These are phyloP conservation scores for Notothenia coriiceps DNA, from an alignment of 2,113 vertebrate species.

Conservation along the genomic window DNA sequence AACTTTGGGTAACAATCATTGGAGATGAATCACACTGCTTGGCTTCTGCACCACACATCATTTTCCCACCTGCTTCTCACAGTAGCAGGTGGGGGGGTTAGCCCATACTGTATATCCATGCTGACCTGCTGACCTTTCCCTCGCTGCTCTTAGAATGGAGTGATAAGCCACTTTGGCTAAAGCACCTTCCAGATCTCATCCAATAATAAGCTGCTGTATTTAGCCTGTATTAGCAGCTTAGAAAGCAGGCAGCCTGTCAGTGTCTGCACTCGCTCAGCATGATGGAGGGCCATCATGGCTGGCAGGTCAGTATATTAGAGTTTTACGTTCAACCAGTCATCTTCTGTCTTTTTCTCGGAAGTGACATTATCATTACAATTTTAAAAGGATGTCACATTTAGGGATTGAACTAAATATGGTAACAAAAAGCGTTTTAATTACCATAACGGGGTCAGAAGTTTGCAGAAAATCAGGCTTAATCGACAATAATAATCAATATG, in stretches of 20 bases:
- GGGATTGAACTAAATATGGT: neutral
- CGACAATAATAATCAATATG: neutral
- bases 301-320: neutral
- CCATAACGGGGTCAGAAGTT: neutral
- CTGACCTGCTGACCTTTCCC: conserved; percentile 35
- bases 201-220: conserved; percentile 74
- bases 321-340: neutral
- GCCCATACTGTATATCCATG: too few species aligned
- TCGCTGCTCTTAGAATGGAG: conserved; percentile 54
- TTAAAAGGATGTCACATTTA: neutral
- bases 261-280: neutral
- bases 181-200: conserved; percentile 71
- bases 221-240: conserved; percentile 75
- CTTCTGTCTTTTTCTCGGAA: neutral
- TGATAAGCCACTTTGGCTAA: conserved; percentile 67
- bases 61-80: neutral
- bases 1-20: neutral
- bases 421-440: too few species aligned
- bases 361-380: neutral
- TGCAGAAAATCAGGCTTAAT: neutral
- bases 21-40: neutral
- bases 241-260: conserved; percentile 8
- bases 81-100: neutral
- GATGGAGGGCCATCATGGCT: neutral
- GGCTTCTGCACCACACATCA: neutral